Percentiles rank a stretch among this genome's conserved stretches.
Evolutionary conservation across 2,888 invertebrate genomes (phyloP).

Genomic region (Sycophila texana): DNA sequence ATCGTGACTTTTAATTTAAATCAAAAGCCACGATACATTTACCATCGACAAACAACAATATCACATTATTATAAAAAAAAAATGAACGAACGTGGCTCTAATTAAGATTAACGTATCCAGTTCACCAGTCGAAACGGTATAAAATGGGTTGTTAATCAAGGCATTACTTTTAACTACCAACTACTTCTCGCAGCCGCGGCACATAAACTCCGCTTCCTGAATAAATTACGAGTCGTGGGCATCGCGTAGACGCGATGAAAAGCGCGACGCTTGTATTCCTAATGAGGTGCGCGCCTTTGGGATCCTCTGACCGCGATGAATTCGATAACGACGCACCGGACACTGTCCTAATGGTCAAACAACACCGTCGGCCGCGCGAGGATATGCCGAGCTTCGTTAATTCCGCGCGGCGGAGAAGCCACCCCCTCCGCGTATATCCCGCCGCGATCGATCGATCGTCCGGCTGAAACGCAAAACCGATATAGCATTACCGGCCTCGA

Average conservation of each 20-base stretch:
- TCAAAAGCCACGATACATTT: too few species aligned
- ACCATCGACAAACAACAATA: too few species aligned
- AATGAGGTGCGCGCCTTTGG: too few species aligned
- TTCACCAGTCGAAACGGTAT: too few species aligned
- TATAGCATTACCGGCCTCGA: constrained; percentile 65
- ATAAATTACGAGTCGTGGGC: not conserved
- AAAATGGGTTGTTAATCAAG: too few species aligned
- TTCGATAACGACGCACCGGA: constrained; percentile 51
- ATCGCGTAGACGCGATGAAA: not conserved
- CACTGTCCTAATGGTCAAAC: constrained; percentile 65
- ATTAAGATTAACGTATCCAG: too few species aligned
- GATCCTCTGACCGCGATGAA: constrained; percentile 21
- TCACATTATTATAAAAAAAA: too few species aligned
- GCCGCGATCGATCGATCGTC: constrained; percentile 50
- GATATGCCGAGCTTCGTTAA: constrained; percentile 45
- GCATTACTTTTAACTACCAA: too few species aligned
- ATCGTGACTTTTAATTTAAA: too few species aligned
- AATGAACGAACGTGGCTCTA: too few species aligned
- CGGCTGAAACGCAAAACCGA: constrained; percentile 65
- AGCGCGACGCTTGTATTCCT: not conserved
- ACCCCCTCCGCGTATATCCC: not conserved
- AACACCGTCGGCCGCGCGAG: constrained; percentile 60
- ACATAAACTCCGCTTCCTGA: constrained; percentile 8
- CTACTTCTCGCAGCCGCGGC: not conserved
- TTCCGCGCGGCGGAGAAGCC: constrained; percentile 25